Base-by-base conservation (phyloP, 2,797 vertebrate genomes). In the Lutjanus campechanus region DNA sequence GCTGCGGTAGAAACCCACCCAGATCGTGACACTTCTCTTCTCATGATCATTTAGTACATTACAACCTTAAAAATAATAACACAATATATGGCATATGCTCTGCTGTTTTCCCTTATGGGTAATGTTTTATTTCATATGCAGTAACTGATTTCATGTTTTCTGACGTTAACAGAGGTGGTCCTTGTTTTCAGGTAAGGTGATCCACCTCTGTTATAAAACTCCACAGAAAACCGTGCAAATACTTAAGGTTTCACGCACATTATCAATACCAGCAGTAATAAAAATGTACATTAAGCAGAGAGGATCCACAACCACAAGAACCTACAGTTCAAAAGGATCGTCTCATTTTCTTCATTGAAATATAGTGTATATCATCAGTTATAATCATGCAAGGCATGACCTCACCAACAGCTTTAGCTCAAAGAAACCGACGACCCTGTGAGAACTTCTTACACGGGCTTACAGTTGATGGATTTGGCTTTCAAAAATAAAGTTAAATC, bases 401-500 rank as follows among this genome's bases (percentile, higher is more conserved):
- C 9, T 59, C 15, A 59, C 36, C 63, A n/a, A 5, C 63, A 36
- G 46, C 25, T 49, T 65, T 2, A 65, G 15, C 16, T 53, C 7
- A 53, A 49, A 43, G 50, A 22, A 13, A 41, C n/a, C 4, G 36
- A 16, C 8, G n/a, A n/a, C 19, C 19, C n/a, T 16, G 29, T 16
- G 13, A 8, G 7, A 19, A 20, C 41, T 46, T 29, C 20, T 19
- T 19, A 17, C 15, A 1, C 11, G 0, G 17, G 6, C 59, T 61
- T 19, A 5, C 9, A 36, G 41, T 15, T 20, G 51, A 8, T 9
- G 2, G 19, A 7, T 77, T 67, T 41, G 64, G 47, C 19, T 11
- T 61, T 65, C 10, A 44, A 54, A 69, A 41, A 51, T 5, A 17
- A 61, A 15, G 36, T 62, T 8, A 22, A 62, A 75, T 79, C 12